Conservation (phyloP, 2,888 invertebrate species). For the Brachypalpus laphriformis region DNA sequence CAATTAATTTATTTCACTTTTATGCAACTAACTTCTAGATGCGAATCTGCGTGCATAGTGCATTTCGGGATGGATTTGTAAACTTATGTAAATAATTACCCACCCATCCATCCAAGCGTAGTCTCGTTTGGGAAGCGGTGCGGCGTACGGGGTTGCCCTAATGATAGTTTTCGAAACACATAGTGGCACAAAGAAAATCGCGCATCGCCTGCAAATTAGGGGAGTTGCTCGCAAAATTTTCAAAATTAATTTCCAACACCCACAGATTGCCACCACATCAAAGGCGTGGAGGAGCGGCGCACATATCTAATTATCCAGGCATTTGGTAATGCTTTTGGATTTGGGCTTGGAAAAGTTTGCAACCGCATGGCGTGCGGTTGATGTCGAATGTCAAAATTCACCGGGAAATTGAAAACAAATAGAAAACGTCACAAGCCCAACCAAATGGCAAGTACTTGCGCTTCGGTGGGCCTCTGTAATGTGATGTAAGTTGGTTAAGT, state of each 20-base stretch:
- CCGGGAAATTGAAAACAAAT: constrained; percentile 42
- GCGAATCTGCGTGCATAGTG: not conserved
- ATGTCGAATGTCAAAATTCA: constrained; percentile 28
- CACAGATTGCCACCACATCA: constrained; percentile 43
- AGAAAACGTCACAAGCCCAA: constrained; percentile 15
- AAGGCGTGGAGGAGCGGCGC: constrained; percentile 44
- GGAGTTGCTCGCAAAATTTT: constrained; percentile 16
- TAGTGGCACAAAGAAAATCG: not conserved
- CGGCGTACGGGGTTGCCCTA: not conserved
- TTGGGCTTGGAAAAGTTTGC: not conserved
- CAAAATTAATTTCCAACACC: constrained; percentile 44
- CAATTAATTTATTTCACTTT: constrained; percentile 50
- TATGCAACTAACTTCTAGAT: constrained; percentile 3
- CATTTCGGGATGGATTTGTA: constrained; percentile 26
- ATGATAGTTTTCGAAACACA: constrained; percentile 35
- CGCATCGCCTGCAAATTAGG: constrained; percentile 13
- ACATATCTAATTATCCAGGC: constrained; percentile 2
- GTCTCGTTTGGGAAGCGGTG: constrained; percentile 2
- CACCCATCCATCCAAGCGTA: constrained; percentile 10
- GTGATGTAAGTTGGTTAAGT: constrained; percentile 51
- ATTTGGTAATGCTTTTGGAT: not conserved
- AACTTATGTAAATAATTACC: constrained; percentile 49
- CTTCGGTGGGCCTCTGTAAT: not conserved
- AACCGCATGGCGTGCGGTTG: not conserved
- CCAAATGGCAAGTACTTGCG: constrained; percentile 28